Evolutionary conservation across 2,113 vertebrate genomes (phyloP).

Genomic region (Paradoxurus hermaphroditus): DNA sequence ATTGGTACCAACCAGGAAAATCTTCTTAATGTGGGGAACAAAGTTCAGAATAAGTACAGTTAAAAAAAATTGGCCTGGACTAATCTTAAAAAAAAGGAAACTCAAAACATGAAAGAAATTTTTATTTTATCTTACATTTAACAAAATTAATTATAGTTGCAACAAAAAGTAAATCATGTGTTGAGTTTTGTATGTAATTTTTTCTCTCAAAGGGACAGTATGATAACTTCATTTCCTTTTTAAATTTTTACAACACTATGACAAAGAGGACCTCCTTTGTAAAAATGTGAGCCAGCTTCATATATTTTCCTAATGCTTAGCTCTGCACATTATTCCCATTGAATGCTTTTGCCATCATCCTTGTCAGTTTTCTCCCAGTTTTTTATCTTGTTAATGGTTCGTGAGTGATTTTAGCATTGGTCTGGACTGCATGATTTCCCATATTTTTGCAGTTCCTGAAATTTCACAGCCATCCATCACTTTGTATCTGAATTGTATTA

Average conservation of each 20-base stretch:
- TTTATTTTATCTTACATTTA: neutral
- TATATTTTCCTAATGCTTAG: neutral
- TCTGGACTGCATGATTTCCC: neutral
- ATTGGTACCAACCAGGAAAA: neutral
- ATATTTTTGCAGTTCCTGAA: neutral
- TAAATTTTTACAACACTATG: neutral
- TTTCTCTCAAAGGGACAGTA: neutral
- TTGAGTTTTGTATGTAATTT: neutral
- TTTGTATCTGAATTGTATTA: neutral
- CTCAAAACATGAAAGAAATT: neutral
- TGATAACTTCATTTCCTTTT: neutral
- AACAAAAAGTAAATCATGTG: neutral
- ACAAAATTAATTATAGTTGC: neutral
- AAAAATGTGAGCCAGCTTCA: neutral
- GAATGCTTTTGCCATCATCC: neutral
- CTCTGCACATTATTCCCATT: neutral
- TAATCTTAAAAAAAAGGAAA: neutral
- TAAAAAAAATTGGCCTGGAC: neutral
- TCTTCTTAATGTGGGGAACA: neutral
- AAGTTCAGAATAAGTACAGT: neutral
- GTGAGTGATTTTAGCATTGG: neutral
- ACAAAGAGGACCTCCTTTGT: neutral
- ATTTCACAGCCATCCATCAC: neutral
- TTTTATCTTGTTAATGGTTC: neutral
- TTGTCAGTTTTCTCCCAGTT: neutral